Conservation (phyloP, 2,113 vertebrate genomes). For the Micromys minutus region DNA sequence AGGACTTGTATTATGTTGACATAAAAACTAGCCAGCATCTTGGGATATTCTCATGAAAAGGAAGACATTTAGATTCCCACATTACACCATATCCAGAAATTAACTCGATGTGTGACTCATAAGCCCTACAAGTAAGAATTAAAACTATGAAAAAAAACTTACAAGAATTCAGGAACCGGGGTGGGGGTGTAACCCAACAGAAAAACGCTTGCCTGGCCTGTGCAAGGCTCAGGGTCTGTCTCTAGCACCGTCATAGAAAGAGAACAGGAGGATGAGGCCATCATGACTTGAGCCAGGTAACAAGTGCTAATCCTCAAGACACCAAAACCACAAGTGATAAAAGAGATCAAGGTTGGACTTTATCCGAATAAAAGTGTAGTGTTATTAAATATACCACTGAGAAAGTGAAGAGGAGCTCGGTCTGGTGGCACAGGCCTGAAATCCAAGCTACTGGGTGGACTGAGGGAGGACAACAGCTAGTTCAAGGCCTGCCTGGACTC, state of each 20-base stretch:
- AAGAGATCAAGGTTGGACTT: neutral
- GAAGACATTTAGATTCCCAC: neutral
- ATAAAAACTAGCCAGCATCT: neutral
- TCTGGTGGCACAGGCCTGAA: neutral
- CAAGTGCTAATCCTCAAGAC: too few species aligned
- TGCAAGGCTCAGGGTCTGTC: neutral
- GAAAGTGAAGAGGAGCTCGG: neutral
- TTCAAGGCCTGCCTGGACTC: neutral
- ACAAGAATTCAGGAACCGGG: neutral
- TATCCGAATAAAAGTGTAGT: neutral
- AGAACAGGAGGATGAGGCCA: neutral
- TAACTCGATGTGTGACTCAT: neutral
- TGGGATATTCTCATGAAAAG: neutral
- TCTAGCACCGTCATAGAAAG: neutral
- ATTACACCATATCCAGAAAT: neutral
- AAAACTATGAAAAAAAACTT: slow-evolving; percentile 26
- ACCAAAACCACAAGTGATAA: neutral
- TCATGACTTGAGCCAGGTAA: neutral
- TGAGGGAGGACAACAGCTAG: neutral
- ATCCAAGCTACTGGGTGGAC: neutral
- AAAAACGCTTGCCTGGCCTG: neutral
- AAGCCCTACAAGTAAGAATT: neutral
- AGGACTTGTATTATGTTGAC: neutral
- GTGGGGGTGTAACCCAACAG: neutral
- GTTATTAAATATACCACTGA: neutral